Percentiles rank a stretch among this genome's conserved stretches.
Conservation (phyloP, 92 coral and sea anemone genomes). For the Umimayanthus chanpuru region DNA sequence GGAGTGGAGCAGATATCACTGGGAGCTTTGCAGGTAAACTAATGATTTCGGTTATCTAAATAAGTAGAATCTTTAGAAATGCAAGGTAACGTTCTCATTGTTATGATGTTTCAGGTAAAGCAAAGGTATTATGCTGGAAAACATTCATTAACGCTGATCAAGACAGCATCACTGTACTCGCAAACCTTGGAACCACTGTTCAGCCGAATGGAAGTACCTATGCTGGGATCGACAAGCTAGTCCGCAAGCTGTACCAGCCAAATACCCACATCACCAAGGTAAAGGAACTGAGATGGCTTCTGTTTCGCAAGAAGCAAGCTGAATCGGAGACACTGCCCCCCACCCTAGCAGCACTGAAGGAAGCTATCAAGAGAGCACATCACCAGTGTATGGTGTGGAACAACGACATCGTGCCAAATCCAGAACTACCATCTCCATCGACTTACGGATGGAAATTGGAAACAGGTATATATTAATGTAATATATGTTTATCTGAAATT, state of each 20-base stretch:
- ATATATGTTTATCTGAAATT: neutral
- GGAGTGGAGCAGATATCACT: constrained; percentile 45
- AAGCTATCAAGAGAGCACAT: constrained; percentile 50
- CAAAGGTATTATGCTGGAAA: constrained; percentile 41
- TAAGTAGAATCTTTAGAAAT: constrained; percentile 22
- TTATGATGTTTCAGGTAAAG: constrained; percentile 30
- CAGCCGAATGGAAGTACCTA: constrained; percentile 1
- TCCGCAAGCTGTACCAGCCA: constrained; percentile 25
- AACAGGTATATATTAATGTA: constrained; percentile 39
- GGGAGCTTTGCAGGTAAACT: constrained; percentile 42
- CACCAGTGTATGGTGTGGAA: constrained; percentile 62
- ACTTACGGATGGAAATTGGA: constrained; percentile 58
- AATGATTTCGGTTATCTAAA: constrained; percentile 7
- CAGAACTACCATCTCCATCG: constrained; percentile 51
- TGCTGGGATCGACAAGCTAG: constrained; percentile 12
- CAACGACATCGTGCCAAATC: constrained; percentile 48
- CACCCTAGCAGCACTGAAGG: constrained; percentile 34
- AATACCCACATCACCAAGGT: constrained; percentile 20
- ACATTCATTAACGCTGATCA: constrained; percentile 32
- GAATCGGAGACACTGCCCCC: constrained; percentile 43
- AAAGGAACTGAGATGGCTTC: constrained; percentile 33
- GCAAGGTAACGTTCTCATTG: constrained; percentile 19
- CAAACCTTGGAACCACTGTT: constrained; percentile 34
- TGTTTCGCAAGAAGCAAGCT: constrained; percentile 37
- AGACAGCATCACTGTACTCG: constrained; percentile 34